A percentile compares a stretch with the other conserved stretches of the same genome.
Conservation (phyloP, 2,113 vertebrate species). For the Cynopterus brachyotis region DNA sequence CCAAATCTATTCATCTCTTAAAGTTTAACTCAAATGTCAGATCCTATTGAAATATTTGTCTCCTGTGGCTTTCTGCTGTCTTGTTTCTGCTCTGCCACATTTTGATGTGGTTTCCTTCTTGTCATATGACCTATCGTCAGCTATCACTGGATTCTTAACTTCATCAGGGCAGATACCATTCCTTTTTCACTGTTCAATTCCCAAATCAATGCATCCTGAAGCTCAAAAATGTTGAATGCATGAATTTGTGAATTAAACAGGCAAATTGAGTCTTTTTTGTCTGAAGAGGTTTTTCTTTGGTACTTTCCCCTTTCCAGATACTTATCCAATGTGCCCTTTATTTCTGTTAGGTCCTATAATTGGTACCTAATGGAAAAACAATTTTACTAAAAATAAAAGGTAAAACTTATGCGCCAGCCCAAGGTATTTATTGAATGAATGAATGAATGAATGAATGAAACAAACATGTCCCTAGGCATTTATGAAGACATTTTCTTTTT, state of each 20-base stretch:
- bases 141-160: not conserved
- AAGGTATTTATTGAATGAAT: not conserved
- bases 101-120: not conserved
- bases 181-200: not conserved
- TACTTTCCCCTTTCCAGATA: not conserved
- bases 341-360: not conserved
- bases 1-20: constrained; percentile 34
- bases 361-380: not conserved
- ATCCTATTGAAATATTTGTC: not conserved
- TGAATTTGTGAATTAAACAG: not conserved
- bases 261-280: not conserved
- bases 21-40: constrained; percentile 8
- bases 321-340: not conserved
- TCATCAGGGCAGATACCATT: not conserved
- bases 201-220: not conserved
- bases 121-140: not conserved
- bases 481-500: not conserved
- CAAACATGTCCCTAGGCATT: not conserved
- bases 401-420: not conserved
- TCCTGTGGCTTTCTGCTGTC: not conserved
- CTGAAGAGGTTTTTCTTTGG: not conserved
- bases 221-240: not conserved
- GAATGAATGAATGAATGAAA: not conserved
- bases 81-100: not conserved
- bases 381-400: not conserved